Evolutionary conservation across 2,797 vertebrate species (phyloP).

Genomic region (Urocyon cinereoargenteus): DNA sequence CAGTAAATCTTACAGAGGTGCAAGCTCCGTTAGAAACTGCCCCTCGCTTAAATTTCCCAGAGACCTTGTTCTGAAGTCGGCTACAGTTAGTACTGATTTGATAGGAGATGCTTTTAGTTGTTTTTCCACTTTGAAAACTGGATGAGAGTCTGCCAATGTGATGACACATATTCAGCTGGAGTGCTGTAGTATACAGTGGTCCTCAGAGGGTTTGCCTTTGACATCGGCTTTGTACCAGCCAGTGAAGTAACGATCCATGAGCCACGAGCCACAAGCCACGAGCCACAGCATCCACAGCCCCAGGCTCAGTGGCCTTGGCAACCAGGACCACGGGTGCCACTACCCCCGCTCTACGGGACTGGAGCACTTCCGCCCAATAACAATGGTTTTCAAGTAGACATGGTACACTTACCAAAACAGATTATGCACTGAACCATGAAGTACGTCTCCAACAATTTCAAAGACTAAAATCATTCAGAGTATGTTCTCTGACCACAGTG

Average conservation of each 20-base stretch:
- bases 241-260: no score
- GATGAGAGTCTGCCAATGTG: slow-evolving; percentile 96
- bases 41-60: slow-evolving; percentile 99
- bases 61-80: slow-evolving; percentile 97
- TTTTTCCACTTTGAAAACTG: slow-evolving; percentile 93
- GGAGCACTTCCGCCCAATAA: no score
- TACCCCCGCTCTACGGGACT: no score
- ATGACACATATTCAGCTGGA: slow-evolving; percentile 97
- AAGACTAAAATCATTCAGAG: background rate
- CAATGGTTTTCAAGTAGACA: background rate
- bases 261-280: no score
- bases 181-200: slow-evolving; percentile 97
- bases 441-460: background rate
- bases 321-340: no score
- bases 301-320: no score
- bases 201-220: slow-evolving; percentile 94
- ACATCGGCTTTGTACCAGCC: slow-evolving; percentile 87
- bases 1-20: slow-evolving; percentile 96
- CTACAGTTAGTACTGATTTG: slow-evolving; percentile 98
- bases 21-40: slow-evolving; percentile 97
- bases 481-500: background rate
- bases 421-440: background rate
- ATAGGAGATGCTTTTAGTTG: slow-evolving; percentile 94
- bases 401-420: background rate
- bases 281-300: no score